Percentiles rank a stretch among this genome's conserved stretches.
phyloP scores from a whole-genome alignment of 2,797 vertebrate species.

The Chiloscyllium punctatum region DNA sequence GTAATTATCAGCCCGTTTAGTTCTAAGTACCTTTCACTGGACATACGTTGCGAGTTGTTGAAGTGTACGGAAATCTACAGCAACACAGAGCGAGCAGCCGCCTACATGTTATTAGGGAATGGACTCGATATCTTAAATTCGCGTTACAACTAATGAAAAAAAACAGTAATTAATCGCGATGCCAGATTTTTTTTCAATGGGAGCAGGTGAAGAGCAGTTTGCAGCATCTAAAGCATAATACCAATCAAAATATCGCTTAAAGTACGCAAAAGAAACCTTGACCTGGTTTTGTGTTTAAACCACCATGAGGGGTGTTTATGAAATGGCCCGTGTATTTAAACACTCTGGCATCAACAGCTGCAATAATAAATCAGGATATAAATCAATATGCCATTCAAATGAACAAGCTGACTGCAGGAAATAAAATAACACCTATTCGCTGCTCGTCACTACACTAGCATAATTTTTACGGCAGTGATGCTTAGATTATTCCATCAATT shows the following conservation, averaged over 20 bases:
- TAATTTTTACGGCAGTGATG: background rate
- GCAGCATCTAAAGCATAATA: background rate
- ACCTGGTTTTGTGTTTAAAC: background rate
- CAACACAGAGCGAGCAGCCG: background rate
- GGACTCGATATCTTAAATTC: background rate
- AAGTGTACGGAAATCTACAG: background rate
- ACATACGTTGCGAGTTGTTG: no score
- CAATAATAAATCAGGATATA: background rate
- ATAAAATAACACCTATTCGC: background rate
- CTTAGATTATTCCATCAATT: background rate
- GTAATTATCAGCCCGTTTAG: conserved; percentile 36
- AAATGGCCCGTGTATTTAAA: background rate
- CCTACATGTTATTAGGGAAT: background rate
- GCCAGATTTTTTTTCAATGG: background rate
- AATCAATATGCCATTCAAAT: background rate
- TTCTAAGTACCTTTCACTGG: conserved; percentile 31
- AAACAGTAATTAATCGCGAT: background rate
- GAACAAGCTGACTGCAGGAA: background rate
- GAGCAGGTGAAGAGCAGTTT: background rate
- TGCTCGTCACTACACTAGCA: background rate
- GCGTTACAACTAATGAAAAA: background rate
- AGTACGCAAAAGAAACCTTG: background rate
- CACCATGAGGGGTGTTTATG: background rate
- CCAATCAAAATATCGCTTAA: background rate
- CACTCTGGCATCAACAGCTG: background rate